These are phyloP conservation scores for Chiroxiphia lanceolata DNA, from an alignment of 2,797 vertebrate species.

Conservation along the genomic window DNA sequence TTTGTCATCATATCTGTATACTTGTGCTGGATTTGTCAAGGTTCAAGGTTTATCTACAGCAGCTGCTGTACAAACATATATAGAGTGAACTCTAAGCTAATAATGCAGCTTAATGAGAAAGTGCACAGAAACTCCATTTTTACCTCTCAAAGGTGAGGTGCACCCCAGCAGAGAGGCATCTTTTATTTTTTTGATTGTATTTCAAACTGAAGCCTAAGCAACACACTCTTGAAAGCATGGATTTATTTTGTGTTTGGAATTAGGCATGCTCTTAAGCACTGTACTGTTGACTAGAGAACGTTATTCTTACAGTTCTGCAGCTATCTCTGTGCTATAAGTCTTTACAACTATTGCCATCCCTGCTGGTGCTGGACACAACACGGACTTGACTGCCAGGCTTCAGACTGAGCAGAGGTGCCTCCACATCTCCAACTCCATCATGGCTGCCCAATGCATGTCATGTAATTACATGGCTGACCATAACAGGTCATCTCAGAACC, in stretches of 20 bases:
- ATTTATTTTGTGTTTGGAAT: not conserved
- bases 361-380: not conserved
- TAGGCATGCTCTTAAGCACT: not conserved
- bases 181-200: not conserved
- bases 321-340: not conserved
- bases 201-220: not conserved
- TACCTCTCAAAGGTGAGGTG: not conserved
- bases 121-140: not conserved
- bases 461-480: not conserved
- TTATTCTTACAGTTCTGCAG: rapidly evolving
- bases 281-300: not conserved
- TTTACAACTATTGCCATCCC: not conserved
- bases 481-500: not conserved
- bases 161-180: not conserved
- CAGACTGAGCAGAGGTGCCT: not conserved
- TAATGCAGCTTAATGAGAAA: not conserved
- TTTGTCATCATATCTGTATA: not conserved
- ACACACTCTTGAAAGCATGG: not conserved
- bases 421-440: not conserved
- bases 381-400: not conserved
- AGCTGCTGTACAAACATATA: not conserved
- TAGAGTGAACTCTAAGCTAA: not conserved
- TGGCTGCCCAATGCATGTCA: not conserved
- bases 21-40: not conserved
- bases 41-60: not conserved